These are phyloP conservation scores for Chydorus sphaericus DNA, from an alignment of 2,888 invertebrate species.

Conservation along the genomic window DNA sequence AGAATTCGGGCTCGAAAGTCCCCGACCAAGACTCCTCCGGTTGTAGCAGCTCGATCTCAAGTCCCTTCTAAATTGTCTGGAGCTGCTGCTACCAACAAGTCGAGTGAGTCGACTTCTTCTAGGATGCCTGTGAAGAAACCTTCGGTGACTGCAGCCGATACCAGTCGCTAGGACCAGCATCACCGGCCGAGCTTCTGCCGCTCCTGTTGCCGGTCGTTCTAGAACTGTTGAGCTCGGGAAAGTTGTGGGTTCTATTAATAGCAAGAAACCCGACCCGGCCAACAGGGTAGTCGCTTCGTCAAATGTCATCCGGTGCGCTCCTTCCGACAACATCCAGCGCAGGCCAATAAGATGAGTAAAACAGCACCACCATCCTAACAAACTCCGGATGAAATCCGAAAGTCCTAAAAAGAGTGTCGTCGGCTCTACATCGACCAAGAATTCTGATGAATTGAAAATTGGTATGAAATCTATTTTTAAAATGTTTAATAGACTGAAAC, in stretches of 20 bases:
- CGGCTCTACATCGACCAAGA: not conserved
- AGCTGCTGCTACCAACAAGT: not conserved
- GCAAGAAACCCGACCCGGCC: not conserved
- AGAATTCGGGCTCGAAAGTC: too few relatives aligned
- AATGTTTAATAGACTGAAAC: too few relatives aligned
- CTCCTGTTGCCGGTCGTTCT: not conserved
- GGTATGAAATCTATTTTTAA: too few relatives aligned
- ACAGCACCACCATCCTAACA: not conserved
- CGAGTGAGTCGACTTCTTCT: not conserved
- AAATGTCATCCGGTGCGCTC: too few relatives aligned
- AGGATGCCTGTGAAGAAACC: too few relatives aligned
- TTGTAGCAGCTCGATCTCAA: constrained; percentile 2
- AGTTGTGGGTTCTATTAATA: too few relatives aligned
- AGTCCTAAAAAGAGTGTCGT: not conserved
- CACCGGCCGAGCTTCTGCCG: not conserved
- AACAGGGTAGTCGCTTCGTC: not conserved
- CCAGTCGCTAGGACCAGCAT: too few relatives aligned
- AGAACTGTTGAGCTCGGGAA: not conserved
- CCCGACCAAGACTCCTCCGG: too few relatives aligned
- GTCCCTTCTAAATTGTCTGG: not conserved
- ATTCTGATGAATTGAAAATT: not conserved
- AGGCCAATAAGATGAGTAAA: too few relatives aligned
- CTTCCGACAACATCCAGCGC: too few relatives aligned
- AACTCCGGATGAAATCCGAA: not conserved
- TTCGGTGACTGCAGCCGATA: too few relatives aligned